These are phyloP conservation scores for Drosophila longiperda DNA, from an alignment of 2,888 invertebrate genomes.

Conservation along the genomic window DNA sequence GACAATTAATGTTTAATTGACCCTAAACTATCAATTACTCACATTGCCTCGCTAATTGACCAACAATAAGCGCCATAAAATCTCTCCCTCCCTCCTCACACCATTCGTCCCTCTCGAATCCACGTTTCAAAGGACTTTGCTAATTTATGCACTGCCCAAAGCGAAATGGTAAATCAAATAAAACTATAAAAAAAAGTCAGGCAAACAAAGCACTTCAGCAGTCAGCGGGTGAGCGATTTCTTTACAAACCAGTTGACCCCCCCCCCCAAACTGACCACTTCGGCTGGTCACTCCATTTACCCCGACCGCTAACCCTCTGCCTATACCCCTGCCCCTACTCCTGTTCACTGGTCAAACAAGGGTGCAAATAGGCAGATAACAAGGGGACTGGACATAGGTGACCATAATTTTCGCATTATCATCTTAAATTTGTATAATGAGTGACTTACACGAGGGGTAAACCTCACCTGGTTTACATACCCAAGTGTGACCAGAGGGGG, in stretches of 20 bases:
- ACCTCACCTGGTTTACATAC: constrained; percentile 5
- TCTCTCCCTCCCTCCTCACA: not conserved
- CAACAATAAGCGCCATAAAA: constrained; percentile 42
- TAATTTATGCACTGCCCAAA: constrained; percentile 79
- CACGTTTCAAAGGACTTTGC: constrained; percentile 33
- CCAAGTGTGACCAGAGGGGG: constrained; percentile 16
- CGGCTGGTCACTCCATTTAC: constrained; percentile 38
- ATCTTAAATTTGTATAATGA: constrained; percentile 60
- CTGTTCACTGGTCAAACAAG: constrained; percentile 42
- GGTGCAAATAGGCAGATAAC: constrained; percentile 43
- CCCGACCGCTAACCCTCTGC: not conserved
- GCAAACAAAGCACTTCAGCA: constrained; percentile 51
- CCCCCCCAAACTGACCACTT: constrained; percentile 57
- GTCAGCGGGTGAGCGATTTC: constrained; percentile 61
- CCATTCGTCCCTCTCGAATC: not conserved
- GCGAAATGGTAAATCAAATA: constrained; percentile 74
- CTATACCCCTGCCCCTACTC: not conserved
- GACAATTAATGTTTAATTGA: constrained; percentile 2
- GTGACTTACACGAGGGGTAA: constrained; percentile 13
- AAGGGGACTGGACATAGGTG: constrained; percentile 41
- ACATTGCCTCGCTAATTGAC: constrained; percentile 57
- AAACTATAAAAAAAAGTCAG: constrained; percentile 47
- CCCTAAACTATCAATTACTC: constrained; percentile 60
- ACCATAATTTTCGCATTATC: constrained; percentile 69
- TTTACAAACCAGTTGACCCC: constrained; percentile 58